Evolutionary conservation across 2,888 invertebrate species (phyloP).

Genomic region (Drosophila helvetica): DNA sequence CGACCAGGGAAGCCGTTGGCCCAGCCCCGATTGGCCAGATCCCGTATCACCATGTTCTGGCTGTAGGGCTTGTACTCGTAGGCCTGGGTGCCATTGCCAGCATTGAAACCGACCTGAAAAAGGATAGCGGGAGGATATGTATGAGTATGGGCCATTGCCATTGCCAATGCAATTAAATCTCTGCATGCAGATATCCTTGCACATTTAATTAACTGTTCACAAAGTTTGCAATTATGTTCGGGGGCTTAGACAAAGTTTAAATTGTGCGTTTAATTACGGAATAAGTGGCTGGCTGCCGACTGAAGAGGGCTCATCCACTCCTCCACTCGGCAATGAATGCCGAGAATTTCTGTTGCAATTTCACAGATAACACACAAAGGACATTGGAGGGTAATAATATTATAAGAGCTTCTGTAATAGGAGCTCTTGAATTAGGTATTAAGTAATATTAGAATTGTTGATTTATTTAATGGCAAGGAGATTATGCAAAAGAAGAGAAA

Average conservation of each 20-base stretch:
- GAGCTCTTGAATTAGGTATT: background rate
- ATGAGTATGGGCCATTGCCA: background rate
- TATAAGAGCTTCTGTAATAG: background rate
- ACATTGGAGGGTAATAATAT: conserved; percentile 1
- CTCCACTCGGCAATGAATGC: conserved; percentile 1
- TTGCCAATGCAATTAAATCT: conserved; percentile 21
- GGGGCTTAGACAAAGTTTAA: conserved; percentile 34
- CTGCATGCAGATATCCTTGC: conserved; percentile 21
- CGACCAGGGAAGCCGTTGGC: conserved; percentile 94
- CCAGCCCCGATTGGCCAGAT: conserved; percentile 93
- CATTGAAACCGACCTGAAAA: conserved; percentile 95
- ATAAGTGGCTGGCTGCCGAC: conserved; percentile 22
- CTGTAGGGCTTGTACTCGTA: conserved; percentile 96
- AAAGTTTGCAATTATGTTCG: conserved; percentile 39
- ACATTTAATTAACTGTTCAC: conserved; percentile 41
- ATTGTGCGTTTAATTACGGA: conserved; percentile 40
- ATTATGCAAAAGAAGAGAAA: too few relatives aligned
- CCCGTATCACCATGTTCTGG: conserved; percentile 92
- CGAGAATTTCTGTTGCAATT: background rate
- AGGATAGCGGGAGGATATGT: background rate
- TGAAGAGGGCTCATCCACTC: conserved; percentile 9
- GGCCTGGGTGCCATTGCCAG: conserved; percentile 95
- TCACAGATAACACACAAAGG: conserved; percentile 8
- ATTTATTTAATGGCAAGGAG: too few relatives aligned
- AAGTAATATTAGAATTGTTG: background rate